Evolutionary conservation across 1,140 invertebrate genomes (phyloP), one percentile per base, ranked within the genome.

Genomic region (Drosophila persimilis): DNA sequence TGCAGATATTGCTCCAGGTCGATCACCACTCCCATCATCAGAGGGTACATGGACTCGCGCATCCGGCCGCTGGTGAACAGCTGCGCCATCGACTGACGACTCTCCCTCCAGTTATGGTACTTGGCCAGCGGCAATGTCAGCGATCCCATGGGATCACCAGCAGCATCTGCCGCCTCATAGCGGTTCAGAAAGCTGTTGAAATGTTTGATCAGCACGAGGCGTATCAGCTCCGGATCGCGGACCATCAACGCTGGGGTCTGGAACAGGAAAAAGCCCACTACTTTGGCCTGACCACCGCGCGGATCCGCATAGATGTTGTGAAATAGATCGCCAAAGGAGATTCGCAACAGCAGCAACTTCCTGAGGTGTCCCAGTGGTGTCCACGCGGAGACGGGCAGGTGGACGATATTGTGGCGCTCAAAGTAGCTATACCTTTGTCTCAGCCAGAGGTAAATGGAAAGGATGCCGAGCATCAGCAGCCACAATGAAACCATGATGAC

Each of bases 21-120:
- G 1, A 24, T 17, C 5, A 70, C 62, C 11, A 90, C 72, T 8
- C 64, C 8, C 13, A 76, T 13, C 53, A 91, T 74, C 44, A 64
- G 35, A 0, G 92, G 91, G 80, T 93, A 93, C 93, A 94, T 93
- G n/a, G 67, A 54, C 9, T 89, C 80, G 46, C 93, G 93, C 17
- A 94, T 77, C 52, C 93, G 93, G 2, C 92, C 92, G 6, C 92
- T 92, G 1, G 93, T 93, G 53, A 94, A 94, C 9, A 93, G 88
- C 24, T 93, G 92, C 0, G 93, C 92, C 44, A 94, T 85, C 45
- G 92, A 92, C 6, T 91, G 90, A 6, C 94, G 84, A 7, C 93
- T 89, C 29, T 90, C 81, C 45, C 92, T 92, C 94, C 94, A 94
- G 15, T 72, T 57, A 1, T 58, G 56, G 57, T 91, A 89, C 55